A percentile compares a stretch with the other conserved stretches of the same genome.
Conservation (phyloP, 2,113 vertebrate species). For the Semnopithecus entellus region DNA sequence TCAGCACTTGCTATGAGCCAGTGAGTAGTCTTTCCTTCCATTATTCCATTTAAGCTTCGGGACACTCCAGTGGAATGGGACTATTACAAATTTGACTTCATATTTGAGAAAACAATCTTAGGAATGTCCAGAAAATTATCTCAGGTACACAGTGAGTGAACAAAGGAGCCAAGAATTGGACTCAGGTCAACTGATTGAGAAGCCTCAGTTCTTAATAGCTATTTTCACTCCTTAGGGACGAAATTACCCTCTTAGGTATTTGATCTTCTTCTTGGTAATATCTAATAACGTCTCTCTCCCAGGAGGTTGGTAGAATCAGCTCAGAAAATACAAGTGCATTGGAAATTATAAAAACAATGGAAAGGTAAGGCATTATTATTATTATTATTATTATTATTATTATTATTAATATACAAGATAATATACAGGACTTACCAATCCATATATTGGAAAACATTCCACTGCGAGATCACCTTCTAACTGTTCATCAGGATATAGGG, state of each 20-base stretch:
- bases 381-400: not conserved
- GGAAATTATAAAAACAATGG: conserved; percentile 13
- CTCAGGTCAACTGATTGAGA: not conserved
- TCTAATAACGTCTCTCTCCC: not conserved
- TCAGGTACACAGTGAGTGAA: not conserved
- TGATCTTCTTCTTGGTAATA: conserved; percentile 28
- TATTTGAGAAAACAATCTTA: not conserved
- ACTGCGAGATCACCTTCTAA: not conserved
- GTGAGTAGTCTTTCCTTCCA: not conserved
- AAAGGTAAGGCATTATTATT: not conserved
- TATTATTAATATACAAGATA: not conserved
- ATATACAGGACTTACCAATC: not conserved
- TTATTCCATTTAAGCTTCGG: not conserved
- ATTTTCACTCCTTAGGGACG: not conserved
- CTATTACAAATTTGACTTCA: not conserved
- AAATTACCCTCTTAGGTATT: not conserved
- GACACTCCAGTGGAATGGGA: not conserved
- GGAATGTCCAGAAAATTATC: not conserved
- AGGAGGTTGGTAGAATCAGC: not conserved
- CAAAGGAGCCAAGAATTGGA: not conserved
- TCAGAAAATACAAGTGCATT: not conserved
- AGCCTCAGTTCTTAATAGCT: not conserved
- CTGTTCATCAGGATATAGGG: not conserved
- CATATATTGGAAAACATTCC: not conserved
- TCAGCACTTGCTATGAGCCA: not conserved